Base-by-base conservation (phyloP, 2,113 vertebrate genomes). In the Puffinus mauretanicus region DNA sequence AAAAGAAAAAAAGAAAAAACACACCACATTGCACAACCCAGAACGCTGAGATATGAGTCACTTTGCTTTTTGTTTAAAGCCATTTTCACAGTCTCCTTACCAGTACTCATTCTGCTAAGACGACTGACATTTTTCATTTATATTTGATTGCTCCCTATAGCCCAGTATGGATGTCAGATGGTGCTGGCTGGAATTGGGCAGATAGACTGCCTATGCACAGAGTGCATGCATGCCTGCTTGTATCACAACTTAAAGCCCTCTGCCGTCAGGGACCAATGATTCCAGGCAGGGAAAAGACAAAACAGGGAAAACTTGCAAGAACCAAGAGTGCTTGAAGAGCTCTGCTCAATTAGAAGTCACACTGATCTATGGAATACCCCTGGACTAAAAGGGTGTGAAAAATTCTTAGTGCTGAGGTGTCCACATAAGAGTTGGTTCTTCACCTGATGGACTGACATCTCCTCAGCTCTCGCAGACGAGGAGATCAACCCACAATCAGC, bases 401-500 rank as follows among this genome's bases (percentile, higher is more conserved):
- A 70, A 61, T 27, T 46, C 77, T 20, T 34, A 36, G 36, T 21
- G 57, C 44, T 51, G 44, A 55, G 34, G 44, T 36, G 34, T 69
- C 66, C 49, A 11, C 1, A 0, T 2, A 38, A 36, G 34, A 30
- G 22, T 9, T 1, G 3, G 62, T 20, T 88, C 62, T 60, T 38
- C 2, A 1, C 11, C 57, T 81, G 69, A 81, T 46, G 69, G 71
- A 71, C 2, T 54, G 32, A 52, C 19, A 47, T 16, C 42, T 71
- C 51, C 44, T 22, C 57, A 55, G 47, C 70, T 73, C 2, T 1
- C 2, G 1, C 44, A 76, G 75, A 36, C 0, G 1, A 87, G 42
- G 66, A 80, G 58, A 46, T n/a, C 2, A 16, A 57, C 18, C 54
- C 47, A 8, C 12, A 11, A 44, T 38, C 57, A 77, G 46, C 69